Conservation (phyloP, 2,797 vertebrate species). For the Platalea minor region DNA sequence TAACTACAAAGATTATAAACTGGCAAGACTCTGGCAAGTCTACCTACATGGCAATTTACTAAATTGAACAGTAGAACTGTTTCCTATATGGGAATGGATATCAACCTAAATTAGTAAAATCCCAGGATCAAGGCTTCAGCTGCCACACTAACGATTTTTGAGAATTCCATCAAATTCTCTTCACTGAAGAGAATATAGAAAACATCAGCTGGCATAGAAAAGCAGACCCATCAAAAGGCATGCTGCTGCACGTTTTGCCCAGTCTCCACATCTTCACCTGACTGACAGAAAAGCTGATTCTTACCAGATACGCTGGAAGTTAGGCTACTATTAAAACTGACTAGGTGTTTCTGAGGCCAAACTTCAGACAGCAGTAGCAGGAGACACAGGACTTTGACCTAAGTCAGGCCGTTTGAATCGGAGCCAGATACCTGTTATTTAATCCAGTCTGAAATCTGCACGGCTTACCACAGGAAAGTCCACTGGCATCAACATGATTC, state of each 20-base stretch:
- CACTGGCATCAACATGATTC: not conserved
- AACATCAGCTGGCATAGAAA: not conserved
- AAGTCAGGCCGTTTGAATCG: not conserved
- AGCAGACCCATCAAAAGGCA: not conserved
- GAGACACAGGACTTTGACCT: not conserved
- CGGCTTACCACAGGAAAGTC: not conserved
- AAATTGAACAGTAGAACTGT: not conserved
- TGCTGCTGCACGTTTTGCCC: not conserved
- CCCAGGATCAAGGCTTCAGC: not conserved
- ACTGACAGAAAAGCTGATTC: not conserved
- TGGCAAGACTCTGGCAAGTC: not conserved
- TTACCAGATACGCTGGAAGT: not conserved
- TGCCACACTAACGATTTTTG: not conserved
- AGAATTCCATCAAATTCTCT: not conserved
- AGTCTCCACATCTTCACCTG: not conserved
- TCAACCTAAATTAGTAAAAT: not conserved
- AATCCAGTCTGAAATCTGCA: not conserved
- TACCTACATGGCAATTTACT: not conserved
- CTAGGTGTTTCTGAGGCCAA: not conserved
- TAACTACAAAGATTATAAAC: not conserved
- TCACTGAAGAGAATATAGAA: not conserved
- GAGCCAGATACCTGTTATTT: not conserved
- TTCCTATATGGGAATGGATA: not conserved
- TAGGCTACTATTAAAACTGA: not conserved
- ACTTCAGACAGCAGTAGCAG: not conserved